A percentile compares a stretch with the other conserved stretches of the same genome.
phyloP scores from a whole-genome alignment of 2,888 invertebrate species.

The Drosophila nr. perissopoda region DNA sequence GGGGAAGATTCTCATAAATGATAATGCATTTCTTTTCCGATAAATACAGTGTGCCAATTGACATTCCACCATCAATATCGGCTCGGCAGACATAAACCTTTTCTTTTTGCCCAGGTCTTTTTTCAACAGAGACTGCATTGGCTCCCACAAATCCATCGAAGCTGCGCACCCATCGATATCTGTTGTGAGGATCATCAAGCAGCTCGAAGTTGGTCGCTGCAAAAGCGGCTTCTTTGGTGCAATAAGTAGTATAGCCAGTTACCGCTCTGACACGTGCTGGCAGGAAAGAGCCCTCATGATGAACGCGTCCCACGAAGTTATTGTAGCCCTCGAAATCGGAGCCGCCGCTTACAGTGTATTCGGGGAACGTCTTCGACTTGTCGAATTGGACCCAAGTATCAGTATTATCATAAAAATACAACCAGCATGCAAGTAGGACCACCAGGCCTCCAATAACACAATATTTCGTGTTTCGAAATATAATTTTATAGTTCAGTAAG shows the following conservation, averaged over 20 bases:
- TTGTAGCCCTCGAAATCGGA: conserved; percentile 46
- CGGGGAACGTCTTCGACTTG: conserved; percentile 33
- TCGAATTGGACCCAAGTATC: conserved; percentile 38
- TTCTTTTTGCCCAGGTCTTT: conserved; percentile 18
- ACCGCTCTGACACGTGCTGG: conserved; percentile 56
- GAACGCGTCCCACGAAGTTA: conserved; percentile 49
- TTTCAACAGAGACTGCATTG: conserved; percentile 53
- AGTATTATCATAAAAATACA: conserved; percentile 19
- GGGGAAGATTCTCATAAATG: conserved; percentile 6
- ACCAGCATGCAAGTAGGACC: too few relatives aligned
- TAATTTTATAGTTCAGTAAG: not conserved
- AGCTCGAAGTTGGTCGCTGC: conserved; percentile 7
- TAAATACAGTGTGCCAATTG: conserved; percentile 33
- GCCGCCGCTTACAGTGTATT: conserved; percentile 43
- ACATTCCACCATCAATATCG: conserved; percentile 14
- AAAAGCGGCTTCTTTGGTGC: conserved; percentile 1
- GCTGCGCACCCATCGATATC: conserved; percentile 52
- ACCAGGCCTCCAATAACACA: not conserved
- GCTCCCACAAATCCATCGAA: conserved; percentile 46
- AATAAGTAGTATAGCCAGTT: conserved; percentile 29
- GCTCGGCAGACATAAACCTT: conserved; percentile 44
- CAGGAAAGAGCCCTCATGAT: conserved; percentile 17
- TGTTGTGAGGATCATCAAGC: conserved; percentile 16
- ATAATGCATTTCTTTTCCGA: conserved; percentile 27
- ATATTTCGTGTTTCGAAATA: not conserved